Base-by-base conservation (phyloP, 2,797 vertebrate genomes). In the Myotis findleyi region DNA sequence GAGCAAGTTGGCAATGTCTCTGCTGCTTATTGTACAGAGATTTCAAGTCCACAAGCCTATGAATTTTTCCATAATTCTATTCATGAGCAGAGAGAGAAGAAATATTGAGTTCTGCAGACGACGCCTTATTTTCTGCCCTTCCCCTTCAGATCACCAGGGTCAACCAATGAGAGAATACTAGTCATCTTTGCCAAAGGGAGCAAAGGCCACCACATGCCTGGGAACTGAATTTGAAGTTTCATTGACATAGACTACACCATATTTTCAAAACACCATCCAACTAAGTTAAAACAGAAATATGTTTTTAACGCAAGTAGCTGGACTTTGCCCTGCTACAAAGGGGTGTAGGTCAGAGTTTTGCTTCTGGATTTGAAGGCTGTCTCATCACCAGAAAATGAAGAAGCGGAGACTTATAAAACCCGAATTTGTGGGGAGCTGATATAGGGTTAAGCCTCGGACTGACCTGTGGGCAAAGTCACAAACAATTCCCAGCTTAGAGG, bases 201-300 rank as follows among this genome's bases (percentile, higher is more conserved):
- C 82, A 97, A 97, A 97, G 95, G 93, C 82, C 80, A 89, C 0
- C 0, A 73, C 30, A 79, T 92, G 53, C 92, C 62, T 90, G 20
- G 66, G 75, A 86, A 91, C 36, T 27, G 41, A 72, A 87, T 71
- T 75, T 85, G 71, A 91, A 86, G 51, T 84, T 96, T 91, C 79
- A 64, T 72, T 89, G 88, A 25, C 23, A 72, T 80, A 33, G 47
- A 77, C 30, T 47, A 13, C 11, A n/a, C 5, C 10, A 8, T 47
- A 25, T 90, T 94, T 97, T 33, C 80, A 85, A 94, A 79, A 92
- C 90, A 94, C 94, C 88, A 92, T 85, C 94, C 68, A 96, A 88
- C 75, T 94, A 92, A 96, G 82, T 96, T 96, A 96, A 97, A 97
- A 87, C 20, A 96, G 87, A 97, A 97, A 93, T 96, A 86, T 86